Evolutionary conservation across 2,113 vertebrate species (phyloP).

Genomic region (Tor tambroides): DNA sequence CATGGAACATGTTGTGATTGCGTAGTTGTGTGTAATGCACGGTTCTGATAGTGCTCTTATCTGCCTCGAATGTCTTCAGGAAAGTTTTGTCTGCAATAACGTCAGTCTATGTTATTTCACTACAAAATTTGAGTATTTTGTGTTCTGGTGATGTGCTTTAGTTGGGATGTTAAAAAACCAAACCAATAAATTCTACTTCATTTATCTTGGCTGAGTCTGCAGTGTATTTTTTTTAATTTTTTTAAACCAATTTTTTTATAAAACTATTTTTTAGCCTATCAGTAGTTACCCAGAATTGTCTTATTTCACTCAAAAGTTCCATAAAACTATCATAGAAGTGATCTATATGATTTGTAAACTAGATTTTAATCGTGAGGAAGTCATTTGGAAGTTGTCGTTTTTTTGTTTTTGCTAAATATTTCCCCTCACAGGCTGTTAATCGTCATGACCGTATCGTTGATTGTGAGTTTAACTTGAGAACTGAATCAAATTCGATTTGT

Average conservation of each 20-base stretch:
- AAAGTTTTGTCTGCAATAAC: not conserved
- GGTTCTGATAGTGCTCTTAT: not conserved
- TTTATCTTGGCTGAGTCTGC: not conserved
- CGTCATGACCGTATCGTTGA: not conserved
- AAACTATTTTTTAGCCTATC: not conserved
- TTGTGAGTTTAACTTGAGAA: not conserved
- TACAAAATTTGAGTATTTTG: not conserved
- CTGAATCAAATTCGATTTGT: not conserved
- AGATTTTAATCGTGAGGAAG: not conserved
- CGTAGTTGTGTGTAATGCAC: not conserved
- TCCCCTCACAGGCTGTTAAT: too few species aligned
- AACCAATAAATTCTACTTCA: conserved; percentile 15
- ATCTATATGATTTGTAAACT: not conserved
- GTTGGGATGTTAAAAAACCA: conserved; percentile 21
- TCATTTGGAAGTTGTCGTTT: too few species aligned
- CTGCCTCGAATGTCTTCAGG: conserved; percentile 7
- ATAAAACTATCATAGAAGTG: not conserved
- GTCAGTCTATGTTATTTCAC: not conserved
- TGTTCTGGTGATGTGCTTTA: conserved; percentile 14
- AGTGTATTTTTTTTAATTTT: not conserved
- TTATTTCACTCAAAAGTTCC: not conserved
- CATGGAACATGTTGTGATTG: not conserved
- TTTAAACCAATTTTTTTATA: not conserved
- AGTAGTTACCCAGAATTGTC: not conserved
- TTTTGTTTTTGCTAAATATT: not conserved